phyloP scores from a whole-genome alignment of 2,888 invertebrate genomes.

The Norana najaformis region DNA sequence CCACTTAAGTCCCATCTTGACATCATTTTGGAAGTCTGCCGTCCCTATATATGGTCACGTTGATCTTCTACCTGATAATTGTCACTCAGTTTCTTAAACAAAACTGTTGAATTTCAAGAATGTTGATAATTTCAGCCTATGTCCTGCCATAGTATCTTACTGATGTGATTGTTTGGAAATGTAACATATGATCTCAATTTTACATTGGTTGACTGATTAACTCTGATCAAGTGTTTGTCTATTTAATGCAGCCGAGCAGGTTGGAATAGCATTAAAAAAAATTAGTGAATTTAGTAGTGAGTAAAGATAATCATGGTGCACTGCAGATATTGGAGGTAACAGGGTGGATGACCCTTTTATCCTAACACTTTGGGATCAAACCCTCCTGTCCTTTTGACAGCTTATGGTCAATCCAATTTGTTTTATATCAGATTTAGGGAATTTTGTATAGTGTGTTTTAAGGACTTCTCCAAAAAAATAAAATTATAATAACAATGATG shows the following conservation, averaged over 20 bases:
- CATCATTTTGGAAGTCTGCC: neutral
- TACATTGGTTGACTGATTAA: neutral
- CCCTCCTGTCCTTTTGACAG: too few species aligned
- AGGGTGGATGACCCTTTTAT: neutral
- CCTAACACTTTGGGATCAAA: too few species aligned
- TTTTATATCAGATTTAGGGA: neutral
- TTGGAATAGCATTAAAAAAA: neutral
- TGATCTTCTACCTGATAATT: too few species aligned
- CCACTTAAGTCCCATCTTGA: constrained; percentile 13
- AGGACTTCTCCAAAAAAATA: neutral
- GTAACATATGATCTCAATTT: neutral
- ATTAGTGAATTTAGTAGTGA: neutral
- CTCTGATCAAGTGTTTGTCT: neutral
- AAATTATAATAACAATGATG: neutral
- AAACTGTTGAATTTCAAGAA: neutral
- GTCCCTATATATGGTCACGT: neutral
- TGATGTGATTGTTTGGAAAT: neutral
- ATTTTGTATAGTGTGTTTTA: neutral
- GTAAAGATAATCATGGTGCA: neutral
- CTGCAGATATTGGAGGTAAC: neutral
- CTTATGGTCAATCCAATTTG: neutral
- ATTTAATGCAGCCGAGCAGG: neutral
- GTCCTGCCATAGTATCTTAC: neutral
- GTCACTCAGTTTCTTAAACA: neutral
- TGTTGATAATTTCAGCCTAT: neutral